These are phyloP conservation scores for Aythya baeri DNA, from an alignment of 2,113 vertebrate species.

Conservation along the genomic window DNA sequence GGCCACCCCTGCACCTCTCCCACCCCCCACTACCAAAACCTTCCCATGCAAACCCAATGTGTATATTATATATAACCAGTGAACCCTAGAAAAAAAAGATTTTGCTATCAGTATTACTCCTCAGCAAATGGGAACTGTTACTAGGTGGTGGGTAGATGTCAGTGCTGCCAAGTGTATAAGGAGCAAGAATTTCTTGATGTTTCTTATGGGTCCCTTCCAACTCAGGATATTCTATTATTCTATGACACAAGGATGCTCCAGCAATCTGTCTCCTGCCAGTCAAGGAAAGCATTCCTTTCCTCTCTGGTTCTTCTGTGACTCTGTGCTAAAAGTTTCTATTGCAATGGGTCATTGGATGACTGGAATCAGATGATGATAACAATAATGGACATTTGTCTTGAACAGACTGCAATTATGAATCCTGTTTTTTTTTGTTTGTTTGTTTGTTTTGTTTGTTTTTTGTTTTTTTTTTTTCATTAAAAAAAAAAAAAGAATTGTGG, in stretches of 20 bases:
- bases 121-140: background rate
- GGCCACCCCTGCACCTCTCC: too few relatives aligned
- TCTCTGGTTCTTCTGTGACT: background rate
- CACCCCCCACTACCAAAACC: too few relatives aligned
- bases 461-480: background rate
- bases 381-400: background rate
- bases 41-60: too few relatives aligned
- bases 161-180: background rate
- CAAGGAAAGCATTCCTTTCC: background rate
- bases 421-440: background rate
- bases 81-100: background rate
- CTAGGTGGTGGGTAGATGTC: background rate
- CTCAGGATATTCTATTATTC: too few relatives aligned
- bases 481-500: too few relatives aligned
- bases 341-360: background rate
- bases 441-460: too few relatives aligned
- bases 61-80: background rate
- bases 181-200: background rate
- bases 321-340: background rate
- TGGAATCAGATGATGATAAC: background rate
- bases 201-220: too few relatives aligned
- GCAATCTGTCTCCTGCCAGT: background rate
- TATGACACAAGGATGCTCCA: background rate
- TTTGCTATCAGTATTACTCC: background rate
- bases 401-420: background rate